Percentiles rank a stretch among this genome's conserved stretches.
These are phyloP conservation scores for Pardalotus punctatus DNA, from an alignment of 2,113 vertebrate species.

Conservation along the genomic window DNA sequence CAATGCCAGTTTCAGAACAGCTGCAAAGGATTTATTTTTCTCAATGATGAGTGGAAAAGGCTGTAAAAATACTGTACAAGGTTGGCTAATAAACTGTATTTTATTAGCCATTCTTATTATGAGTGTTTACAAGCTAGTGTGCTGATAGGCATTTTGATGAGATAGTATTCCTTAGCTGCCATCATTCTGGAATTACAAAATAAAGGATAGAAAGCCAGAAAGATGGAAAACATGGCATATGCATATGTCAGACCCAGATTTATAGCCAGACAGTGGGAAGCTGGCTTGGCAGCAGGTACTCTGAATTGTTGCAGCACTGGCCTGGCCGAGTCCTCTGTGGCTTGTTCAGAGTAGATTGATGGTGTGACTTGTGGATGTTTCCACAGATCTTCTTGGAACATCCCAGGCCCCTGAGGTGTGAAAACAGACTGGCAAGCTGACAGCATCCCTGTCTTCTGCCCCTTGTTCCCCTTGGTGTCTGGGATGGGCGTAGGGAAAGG, in stretches of 20 bases:
- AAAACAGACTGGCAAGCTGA: background rate
- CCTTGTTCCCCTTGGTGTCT: background rate
- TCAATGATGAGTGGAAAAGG: constrained; percentile 22
- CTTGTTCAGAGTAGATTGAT: constrained; percentile 65
- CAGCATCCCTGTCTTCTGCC: accelerated
- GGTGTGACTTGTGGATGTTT: background rate
- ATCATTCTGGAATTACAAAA: constrained; percentile 26
- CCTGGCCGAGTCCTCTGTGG: constrained; percentile 30
- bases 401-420: background rate
- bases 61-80: constrained; percentile 17
- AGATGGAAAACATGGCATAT: constrained; percentile 33
- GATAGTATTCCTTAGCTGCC: constrained; percentile 16
- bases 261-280: constrained; percentile 50
- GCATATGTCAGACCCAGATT: constrained; percentile 60
- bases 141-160: constrained; percentile 35
- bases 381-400: background rate
- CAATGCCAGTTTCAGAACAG: background rate
- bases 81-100: constrained; percentile 42
- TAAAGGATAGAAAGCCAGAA: background rate
- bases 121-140: constrained; percentile 31
- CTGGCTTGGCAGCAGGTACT: constrained; percentile 51
- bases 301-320: constrained; percentile 14
- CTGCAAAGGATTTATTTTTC: constrained; percentile 46
- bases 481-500: background rate
- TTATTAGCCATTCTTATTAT: constrained; percentile 35